Conservation (phyloP, 2,797 vertebrate species). For the Chelon labrosus region DNA sequence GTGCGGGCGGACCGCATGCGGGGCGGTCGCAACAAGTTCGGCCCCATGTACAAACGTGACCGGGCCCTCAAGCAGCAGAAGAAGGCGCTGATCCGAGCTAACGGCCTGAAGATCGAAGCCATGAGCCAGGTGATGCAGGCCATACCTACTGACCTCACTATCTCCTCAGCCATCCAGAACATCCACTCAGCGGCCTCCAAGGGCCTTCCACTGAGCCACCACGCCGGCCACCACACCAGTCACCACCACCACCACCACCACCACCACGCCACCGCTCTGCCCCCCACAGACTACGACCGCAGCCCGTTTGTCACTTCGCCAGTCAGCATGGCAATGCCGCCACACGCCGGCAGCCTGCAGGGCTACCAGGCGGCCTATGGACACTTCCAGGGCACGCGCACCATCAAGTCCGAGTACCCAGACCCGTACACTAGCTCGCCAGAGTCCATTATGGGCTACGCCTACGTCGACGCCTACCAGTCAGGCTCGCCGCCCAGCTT, state of each 20-base stretch:
- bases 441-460: constrained; percentile 97
- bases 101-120: constrained; percentile 97
- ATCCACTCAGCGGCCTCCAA: constrained; percentile 95
- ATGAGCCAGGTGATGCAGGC: constrained; percentile 99
- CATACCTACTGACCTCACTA: constrained; percentile 95
- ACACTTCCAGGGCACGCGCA: constrained; percentile 94
- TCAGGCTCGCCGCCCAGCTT: constrained; percentile 93
- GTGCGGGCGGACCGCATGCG: constrained; percentile 98
- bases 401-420: constrained; percentile 99
- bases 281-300: constrained; percentile 96
- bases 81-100: constrained; percentile 97
- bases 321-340: constrained; percentile 98
- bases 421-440: constrained; percentile 98
- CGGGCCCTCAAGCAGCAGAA: constrained; percentile 98
- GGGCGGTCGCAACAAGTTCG: constrained; percentile 97
- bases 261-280: constrained; percentile 92
- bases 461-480: constrained; percentile 93
- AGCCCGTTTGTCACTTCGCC: constrained; percentile 98
- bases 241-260: constrained; percentile 85
- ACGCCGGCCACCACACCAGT: constrained; percentile 86
- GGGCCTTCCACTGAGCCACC: constrained; percentile 95
- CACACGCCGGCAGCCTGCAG: constrained; percentile 92
- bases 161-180: constrained; percentile 97
- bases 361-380: constrained; percentile 94
- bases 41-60: constrained; percentile 99